A percentile compares a stretch with the other conserved stretches of the same genome.
These are phyloP conservation scores for Rhinogobius similis DNA, from an alignment of 2,113 vertebrate species.

Conservation along the genomic window DNA sequence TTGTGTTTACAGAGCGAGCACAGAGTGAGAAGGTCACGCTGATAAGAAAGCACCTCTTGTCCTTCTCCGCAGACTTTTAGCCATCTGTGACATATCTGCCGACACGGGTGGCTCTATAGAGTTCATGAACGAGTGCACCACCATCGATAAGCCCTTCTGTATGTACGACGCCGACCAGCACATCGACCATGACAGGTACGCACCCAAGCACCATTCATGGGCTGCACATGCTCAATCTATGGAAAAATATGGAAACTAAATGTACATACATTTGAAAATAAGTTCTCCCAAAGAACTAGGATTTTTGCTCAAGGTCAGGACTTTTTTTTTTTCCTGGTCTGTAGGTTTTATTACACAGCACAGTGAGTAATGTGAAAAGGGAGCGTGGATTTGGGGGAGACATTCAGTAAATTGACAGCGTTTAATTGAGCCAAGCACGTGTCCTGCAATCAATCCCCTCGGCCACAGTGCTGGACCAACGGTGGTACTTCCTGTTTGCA, in stretches of 20 bases:
- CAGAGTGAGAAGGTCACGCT: conserved; percentile 5
- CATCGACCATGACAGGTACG: conserved; percentile 91
- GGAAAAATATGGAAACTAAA: not conserved
- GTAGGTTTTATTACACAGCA: not conserved
- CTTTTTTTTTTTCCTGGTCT: too few species aligned
- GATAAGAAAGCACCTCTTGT: not conserved
- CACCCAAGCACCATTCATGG: not conserved
- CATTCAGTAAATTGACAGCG: not conserved
- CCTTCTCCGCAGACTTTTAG: conserved; percentile 82
- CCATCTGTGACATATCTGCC: conserved; percentile 97
- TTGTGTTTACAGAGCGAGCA: conserved; percentile 3
- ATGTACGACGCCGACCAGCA: conserved; percentile 97
- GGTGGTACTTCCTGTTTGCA: too few species aligned
- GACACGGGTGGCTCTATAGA: conserved; percentile 95
- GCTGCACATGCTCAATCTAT: not conserved
- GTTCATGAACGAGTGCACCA: conserved; percentile 97
- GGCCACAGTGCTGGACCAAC: too few species aligned
- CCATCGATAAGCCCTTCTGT: conserved; percentile 95
- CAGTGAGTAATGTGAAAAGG: too few species aligned
- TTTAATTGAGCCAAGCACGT: too few species aligned
- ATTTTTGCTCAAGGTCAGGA: not conserved
- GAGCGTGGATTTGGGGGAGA: not conserved
- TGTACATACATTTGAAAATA: not conserved
- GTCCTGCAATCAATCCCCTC: too few species aligned
- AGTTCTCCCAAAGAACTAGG: too few species aligned